Percentiles rank a stretch among this genome's conserved stretches.
phyloP scores from a whole-genome alignment of 2,797 vertebrate species.

The Vireo griseus region DNA sequence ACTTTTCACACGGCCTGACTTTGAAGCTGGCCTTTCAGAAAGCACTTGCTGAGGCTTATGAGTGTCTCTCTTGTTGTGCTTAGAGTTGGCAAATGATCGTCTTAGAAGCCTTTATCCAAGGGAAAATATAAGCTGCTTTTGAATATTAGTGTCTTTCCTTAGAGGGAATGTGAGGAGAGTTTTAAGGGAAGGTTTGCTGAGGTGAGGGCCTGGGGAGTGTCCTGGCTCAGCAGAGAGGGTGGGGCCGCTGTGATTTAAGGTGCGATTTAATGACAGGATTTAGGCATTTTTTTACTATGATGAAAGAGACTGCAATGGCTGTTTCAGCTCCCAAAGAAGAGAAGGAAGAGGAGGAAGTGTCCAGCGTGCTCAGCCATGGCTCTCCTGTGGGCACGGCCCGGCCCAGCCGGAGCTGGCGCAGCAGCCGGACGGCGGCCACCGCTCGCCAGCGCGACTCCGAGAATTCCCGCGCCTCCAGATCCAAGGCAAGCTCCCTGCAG shows the following conservation, averaged over 20 bases:
- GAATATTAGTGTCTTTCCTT: not conserved
- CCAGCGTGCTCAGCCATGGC: conserved; percentile 23
- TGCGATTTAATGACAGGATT: not conserved
- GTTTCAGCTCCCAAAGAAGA: conserved; percentile 78
- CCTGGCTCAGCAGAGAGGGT: not conserved
- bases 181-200: not conserved
- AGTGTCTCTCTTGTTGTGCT: not conserved
- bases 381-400: conserved; percentile 28
- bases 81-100: not conserved
- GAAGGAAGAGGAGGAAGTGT: conserved; percentile 69
- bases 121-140: not conserved
- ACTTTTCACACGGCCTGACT: not conserved
- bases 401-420: conserved; percentile 73
- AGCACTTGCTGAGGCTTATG: not conserved
- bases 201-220: not conserved
- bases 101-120: not conserved
- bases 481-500: conserved; percentile 72
- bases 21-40: not conserved
- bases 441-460: conserved; percentile 65
- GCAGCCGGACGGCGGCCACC: conserved; percentile 51
- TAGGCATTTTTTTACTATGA: not conserved
- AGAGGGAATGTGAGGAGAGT: not conserved
- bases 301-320: not conserved
- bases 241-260: not conserved
- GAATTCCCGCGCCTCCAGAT: conserved; percentile 65